Evolutionary conservation across 1,140 invertebrate genomes (phyloP).

Genomic region (Branchinecta lindahli): DNA sequence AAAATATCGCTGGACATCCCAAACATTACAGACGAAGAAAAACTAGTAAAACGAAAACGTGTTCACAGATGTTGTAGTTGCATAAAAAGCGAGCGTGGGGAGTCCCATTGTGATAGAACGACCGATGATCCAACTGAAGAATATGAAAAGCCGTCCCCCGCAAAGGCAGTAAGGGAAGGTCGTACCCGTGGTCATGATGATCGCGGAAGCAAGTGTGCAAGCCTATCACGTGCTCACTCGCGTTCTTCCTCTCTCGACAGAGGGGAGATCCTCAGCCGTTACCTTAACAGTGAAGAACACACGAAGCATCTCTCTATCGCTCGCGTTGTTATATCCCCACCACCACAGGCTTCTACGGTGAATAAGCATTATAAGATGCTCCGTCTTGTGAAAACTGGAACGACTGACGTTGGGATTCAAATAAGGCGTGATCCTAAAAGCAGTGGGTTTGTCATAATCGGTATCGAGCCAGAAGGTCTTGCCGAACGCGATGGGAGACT

Average conservation of each 20-base stretch:
- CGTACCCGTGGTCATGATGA: background rate
- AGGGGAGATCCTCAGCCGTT: background rate
- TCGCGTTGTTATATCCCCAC: conserved; percentile 13
- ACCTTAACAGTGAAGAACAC: background rate
- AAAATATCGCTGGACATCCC: background rate
- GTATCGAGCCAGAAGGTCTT: conserved; percentile 57
- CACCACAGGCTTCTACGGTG: conserved; percentile 19
- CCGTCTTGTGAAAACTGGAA: conserved; percentile 45
- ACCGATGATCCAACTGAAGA: background rate
- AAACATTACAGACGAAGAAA: background rate
- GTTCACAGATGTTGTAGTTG: conserved; percentile 2
- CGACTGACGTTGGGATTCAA: conserved; percentile 62
- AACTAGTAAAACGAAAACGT: conserved; percentile 2
- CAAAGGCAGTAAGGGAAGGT: background rate
- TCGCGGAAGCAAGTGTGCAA: background rate
- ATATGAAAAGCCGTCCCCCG: background rate
- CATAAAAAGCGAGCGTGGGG: background rate
- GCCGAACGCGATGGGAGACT: conserved; percentile 64
- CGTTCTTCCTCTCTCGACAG: conserved; percentile 13
- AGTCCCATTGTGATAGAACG: too few relatives aligned
- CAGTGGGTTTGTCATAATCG: conserved; percentile 60
- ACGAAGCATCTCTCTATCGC: background rate
- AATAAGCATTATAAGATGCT: conserved; percentile 39
- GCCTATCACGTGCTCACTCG: background rate
- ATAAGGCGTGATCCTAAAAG: conserved; percentile 58